phyloP scores from a whole-genome alignment of 2,888 invertebrate species.

The Zele albiditarsus region DNA sequence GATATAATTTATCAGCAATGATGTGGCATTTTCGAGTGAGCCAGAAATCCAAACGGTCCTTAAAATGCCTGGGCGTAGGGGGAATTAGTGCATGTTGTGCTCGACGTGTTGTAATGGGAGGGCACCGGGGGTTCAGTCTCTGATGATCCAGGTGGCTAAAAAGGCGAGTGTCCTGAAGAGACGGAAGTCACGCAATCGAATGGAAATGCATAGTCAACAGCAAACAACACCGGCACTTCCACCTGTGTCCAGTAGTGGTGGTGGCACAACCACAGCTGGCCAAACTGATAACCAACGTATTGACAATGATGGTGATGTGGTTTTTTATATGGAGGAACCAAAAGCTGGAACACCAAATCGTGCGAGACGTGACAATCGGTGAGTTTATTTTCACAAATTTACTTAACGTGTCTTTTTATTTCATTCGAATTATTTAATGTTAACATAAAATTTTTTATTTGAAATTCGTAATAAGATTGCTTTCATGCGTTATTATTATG shows the following conservation, averaged over 20 bases:
- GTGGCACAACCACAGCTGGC: slow-evolving; percentile 48
- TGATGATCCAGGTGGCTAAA: slow-evolving; percentile 83
- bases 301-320: slow-evolving; percentile 79
- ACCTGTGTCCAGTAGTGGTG: slow-evolving; percentile 57
- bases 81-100: slow-evolving; percentile 68
- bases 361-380: slow-evolving; percentile 71
- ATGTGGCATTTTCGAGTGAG: neutral
- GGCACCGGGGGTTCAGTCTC: slow-evolving; percentile 78
- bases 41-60: neutral
- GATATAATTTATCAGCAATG: neutral
- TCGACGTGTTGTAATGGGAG: slow-evolving; percentile 69
- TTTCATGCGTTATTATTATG: too few species aligned
- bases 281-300: slow-evolving; percentile 67
- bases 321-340: slow-evolving; percentile 80
- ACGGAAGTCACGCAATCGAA: slow-evolving; percentile 80
- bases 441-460: too few species aligned
- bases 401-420: too few species aligned
- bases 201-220: slow-evolving; percentile 74
- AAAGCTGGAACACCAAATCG: slow-evolving; percentile 74
- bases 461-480: too few species aligned
- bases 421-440: too few species aligned
- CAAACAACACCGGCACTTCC: slow-evolving; percentile 55
- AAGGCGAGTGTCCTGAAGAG: slow-evolving; percentile 83
- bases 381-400: slow-evolving; percentile 53
- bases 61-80: slow-evolving; percentile 49